A percentile compares a stretch with the other conserved stretches of the same genome.
These are phyloP conservation scores for Cosmopolites sordidus DNA, from an alignment of 2,888 invertebrate species.

Conservation along the genomic window DNA sequence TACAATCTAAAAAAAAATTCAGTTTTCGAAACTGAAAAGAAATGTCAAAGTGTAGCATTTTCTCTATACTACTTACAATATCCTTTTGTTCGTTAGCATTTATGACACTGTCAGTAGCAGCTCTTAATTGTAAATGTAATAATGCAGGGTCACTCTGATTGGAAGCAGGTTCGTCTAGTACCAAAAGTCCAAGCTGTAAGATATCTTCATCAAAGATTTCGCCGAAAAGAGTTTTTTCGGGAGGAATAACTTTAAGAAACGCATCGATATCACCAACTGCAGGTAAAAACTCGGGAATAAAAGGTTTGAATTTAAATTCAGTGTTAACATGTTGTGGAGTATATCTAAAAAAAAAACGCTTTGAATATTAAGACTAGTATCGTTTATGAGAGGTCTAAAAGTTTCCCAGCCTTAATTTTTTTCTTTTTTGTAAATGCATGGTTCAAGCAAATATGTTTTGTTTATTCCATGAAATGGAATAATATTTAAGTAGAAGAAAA, in stretches of 20 bases:
- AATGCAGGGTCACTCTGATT: slow-evolving; percentile 95
- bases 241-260: slow-evolving; percentile 88
- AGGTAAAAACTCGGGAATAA: slow-evolving; percentile 95
- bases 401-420: not conserved
- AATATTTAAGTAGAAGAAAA: no score
- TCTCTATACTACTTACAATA: slow-evolving; percentile 32
- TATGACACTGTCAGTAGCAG: slow-evolving; percentile 53
- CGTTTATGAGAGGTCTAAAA: not conserved
- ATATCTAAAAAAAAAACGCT: slow-evolving; percentile 71
- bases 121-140: slow-evolving; percentile 83
- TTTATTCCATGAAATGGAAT: not conserved
- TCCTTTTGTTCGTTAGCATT: slow-evolving; percentile 38
- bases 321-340: slow-evolving; percentile 88
- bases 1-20: slow-evolving; percentile 55
- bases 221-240: slow-evolving; percentile 56
- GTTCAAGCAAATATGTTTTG: not conserved
- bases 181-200: slow-evolving; percentile 59
- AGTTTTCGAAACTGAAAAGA: no score
- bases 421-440: not conserved
- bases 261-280: slow-evolving; percentile 99
- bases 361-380: not conserved
- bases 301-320: slow-evolving; percentile 86
- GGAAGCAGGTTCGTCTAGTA: slow-evolving; percentile 93
- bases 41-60: not conserved
- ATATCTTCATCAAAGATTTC: slow-evolving; percentile 37